Evolutionary conservation across 2,888 invertebrate species (phyloP).

Genomic region (Dorcus hopei): DNA sequence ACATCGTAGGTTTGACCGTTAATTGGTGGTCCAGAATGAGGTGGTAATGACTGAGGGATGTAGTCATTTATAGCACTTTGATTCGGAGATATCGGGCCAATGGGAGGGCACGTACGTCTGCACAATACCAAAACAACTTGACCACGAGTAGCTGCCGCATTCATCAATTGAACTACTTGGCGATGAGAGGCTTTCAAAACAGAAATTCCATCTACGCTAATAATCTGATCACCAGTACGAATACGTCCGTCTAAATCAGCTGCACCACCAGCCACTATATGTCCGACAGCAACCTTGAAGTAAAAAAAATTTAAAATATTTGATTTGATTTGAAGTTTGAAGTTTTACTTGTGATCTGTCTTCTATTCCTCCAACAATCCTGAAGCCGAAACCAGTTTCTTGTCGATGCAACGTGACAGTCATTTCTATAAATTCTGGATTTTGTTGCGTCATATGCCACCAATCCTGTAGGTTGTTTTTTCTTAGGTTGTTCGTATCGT

Average conservation of each 20-base stretch:
- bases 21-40: slow-evolving; percentile 19
- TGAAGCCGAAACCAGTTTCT: slow-evolving; percentile 94
- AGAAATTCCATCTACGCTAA: slow-evolving; percentile 79
- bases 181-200: slow-evolving; percentile 81
- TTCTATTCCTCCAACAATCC: slow-evolving; percentile 97
- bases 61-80: slow-evolving; percentile 21
- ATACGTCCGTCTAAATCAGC: slow-evolving; percentile 89
- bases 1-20: slow-evolving; percentile 76
- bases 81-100: slow-evolving; percentile 15
- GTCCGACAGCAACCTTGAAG: slow-evolving; percentile 82
- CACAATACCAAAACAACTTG: slow-evolving; percentile 79
- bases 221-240: slow-evolving; percentile 88
- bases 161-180: slow-evolving; percentile 90
- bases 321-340: too few relatives aligned
- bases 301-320: slow-evolving; percentile 4
- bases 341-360: slow-evolving; percentile 83
- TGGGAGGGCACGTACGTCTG: slow-evolving; percentile 23
- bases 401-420: slow-evolving; percentile 79
- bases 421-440: slow-evolving; percentile 42
- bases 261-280: slow-evolving; percentile 94
- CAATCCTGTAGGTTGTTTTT: slow-evolving; percentile 26
- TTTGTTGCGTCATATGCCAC: slow-evolving; percentile 23
- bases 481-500: slow-evolving; percentile 16
- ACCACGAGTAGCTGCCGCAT: slow-evolving; percentile 81
- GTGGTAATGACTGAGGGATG: slow-evolving; percentile 16